Percentiles rank a stretch among this genome's conserved stretches.
These are phyloP conservation scores for Elaphurus davidianus DNA, from an alignment of 2,113 vertebrate species.

Conservation along the genomic window DNA sequence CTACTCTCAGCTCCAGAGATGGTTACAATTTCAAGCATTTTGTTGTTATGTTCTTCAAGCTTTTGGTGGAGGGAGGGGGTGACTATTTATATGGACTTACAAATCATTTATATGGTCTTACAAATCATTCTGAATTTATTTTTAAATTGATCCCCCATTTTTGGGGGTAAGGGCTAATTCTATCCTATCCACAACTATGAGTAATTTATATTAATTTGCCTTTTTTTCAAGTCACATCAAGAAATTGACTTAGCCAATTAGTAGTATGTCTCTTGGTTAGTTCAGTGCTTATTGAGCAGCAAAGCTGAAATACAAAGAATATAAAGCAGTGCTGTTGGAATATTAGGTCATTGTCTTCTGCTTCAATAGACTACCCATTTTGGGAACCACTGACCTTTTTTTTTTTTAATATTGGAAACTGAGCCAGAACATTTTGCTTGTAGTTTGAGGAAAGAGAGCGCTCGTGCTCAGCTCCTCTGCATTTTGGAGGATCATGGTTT, in stretches of 20 bases:
- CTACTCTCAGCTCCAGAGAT: not conserved
- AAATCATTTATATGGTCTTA: slow-evolving; percentile 11
- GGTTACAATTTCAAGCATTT: not conserved
- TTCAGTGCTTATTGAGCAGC: not conserved
- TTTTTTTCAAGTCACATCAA: not conserved
- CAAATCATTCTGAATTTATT: slow-evolving; percentile 38
- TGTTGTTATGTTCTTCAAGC: not conserved
- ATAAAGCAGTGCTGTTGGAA: not conserved
- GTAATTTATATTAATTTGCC: slow-evolving; percentile 7
- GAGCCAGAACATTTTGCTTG: not conserved
- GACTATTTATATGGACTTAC: not conserved
- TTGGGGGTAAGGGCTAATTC: not conserved
- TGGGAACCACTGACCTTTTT: not conserved
- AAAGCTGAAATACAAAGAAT: not conserved
- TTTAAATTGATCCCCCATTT: not conserved
- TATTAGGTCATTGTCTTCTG: not conserved
- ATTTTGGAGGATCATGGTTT: not conserved
- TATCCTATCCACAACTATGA: not conserved
- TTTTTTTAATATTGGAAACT: not conserved
- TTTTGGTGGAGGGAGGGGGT: not conserved
- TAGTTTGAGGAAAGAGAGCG: not conserved
- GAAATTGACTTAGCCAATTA: not conserved
- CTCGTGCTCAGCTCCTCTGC: not conserved
- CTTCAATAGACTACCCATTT: not conserved
- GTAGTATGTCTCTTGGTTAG: not conserved